Evolutionary conservation across 2,888 invertebrate genomes (phyloP).

Genomic region (Hyposoter didymator): DNA sequence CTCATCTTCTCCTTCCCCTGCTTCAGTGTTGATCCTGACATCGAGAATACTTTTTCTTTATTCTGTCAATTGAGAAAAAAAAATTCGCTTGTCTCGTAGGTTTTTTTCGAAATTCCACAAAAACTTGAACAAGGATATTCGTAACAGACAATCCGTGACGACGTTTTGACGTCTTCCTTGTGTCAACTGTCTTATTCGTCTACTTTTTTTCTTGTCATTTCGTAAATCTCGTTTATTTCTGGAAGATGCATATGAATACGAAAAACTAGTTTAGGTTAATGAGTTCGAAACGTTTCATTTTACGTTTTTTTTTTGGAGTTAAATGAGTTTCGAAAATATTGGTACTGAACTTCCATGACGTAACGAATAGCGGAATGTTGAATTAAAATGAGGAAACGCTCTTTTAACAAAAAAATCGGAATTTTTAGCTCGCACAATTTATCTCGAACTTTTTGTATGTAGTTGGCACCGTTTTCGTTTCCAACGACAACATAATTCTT

Average conservation of each 20-base stretch:
- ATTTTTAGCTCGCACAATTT: constrained; percentile 9
- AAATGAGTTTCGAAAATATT: neutral
- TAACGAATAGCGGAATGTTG: neutral
- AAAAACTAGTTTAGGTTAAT: neutral
- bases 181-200: neutral
- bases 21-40: constrained; percentile 22
- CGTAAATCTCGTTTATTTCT: neutral
- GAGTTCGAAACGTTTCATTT: no score
- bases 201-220: neutral
- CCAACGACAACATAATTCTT: neutral
- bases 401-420: neutral
- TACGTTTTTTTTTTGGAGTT: neutral
- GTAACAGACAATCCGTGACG: neutral
- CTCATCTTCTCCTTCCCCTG: neutral
- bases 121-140: neutral
- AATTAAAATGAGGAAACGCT: neutral
- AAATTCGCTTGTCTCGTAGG: constrained; percentile 12
- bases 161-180: neutral
- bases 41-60: constrained; percentile 24
- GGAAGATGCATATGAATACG: neutral
- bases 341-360: neutral
- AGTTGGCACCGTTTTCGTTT: constrained; percentile 13
- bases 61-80: constrained; percentile 52
- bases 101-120: constrained; percentile 24
- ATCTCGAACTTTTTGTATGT: neutral